Percentiles rank a stretch among this genome's conserved stretches.
These are phyloP conservation scores for Drosophila fungiperda DNA, from an alignment of 2,888 invertebrate genomes.

Conservation along the genomic window DNA sequence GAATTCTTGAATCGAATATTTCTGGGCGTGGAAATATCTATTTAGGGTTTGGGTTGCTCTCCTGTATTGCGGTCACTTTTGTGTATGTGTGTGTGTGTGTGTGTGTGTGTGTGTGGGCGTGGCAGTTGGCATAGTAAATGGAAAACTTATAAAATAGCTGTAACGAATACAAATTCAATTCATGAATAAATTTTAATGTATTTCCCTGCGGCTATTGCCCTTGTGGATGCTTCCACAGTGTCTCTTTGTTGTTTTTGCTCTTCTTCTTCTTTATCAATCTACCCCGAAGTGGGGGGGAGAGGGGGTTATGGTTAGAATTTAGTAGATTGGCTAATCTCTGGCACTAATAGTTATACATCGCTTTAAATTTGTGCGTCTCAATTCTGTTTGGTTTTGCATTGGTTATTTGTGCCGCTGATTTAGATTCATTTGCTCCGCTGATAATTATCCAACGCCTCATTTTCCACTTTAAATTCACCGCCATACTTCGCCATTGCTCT, in stretches of 20 bases:
- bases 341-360: constrained; percentile 20
- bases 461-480: background rate
- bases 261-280: constrained; percentile 7
- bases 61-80: constrained; percentile 1
- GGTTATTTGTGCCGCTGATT: constrained; percentile 27
- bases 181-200: constrained; percentile 80
- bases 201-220: constrained; percentile 46
- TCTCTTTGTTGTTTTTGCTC: constrained; percentile 27
- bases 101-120: background rate
- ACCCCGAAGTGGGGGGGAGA: constrained; percentile 5
- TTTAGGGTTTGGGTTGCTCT: background rate
- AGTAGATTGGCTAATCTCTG: background rate
- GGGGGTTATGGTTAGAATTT: too few relatives aligned
- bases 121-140: constrained; percentile 40
- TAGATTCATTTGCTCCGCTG: background rate
- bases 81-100: constrained; percentile 1
- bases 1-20: constrained; percentile 12
- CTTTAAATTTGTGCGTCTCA: constrained; percentile 15
- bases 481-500: background rate
- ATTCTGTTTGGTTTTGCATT: background rate
- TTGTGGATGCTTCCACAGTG: constrained; percentile 29
- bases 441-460: background rate
- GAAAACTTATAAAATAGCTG: constrained; percentile 78
- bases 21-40: constrained; percentile 2
- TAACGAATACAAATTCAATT: constrained; percentile 81